Base-by-base conservation (phyloP, 2,797 vertebrate species). In the Apodemus agrarius region DNA sequence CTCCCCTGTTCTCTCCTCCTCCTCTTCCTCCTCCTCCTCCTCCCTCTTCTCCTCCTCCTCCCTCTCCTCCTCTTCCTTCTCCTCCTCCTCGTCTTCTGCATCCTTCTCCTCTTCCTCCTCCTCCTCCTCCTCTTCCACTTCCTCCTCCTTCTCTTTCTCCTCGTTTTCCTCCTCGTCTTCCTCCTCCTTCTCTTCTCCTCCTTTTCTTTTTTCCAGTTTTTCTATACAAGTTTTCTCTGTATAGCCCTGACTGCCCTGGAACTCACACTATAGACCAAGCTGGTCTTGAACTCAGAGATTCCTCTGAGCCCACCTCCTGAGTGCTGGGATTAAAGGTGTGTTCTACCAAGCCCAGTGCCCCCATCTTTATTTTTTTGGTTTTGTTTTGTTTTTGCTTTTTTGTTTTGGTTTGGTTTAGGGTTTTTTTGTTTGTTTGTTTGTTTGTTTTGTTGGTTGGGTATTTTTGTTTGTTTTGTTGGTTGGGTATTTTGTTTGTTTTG, bases 21-120 rank as follows among this genome's bases (percentile, higher is more conserved):
- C 3, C 21, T 17, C 13, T 24, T 17, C 65, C 29, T 12, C 4
- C 4, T 37, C n/a, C 37, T 40, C 22, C 29, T 13, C 74, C 40
- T 22, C 1, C 6, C 1, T 11, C 2, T 12, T 4, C 6, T 16
- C 29, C 17, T 31, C 6, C 7, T 4, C 26, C 14, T 31, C 13
- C 10, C 8, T 3, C 3, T 49, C 4, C 4, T 19, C 29, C 2
- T 4, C 19, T 0, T 63, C 17, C n/a, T n/a, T 6, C 1, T 7
- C 1, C 4, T 37, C 2, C n/a, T 21, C 3, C n/a, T 21, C 22
- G 2, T 11, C 6, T 2, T 19, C 16, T 3, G 4, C 1, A 0
- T n/a, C 14, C 3, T 65, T 12, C 4, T 31, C 11, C 12, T 29
- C 6, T 2, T 19, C 6, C 34, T 40, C 14, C 19, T 13, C 9